Base-by-base conservation (phyloP, 2,888 invertebrate species). In the Eristalis intricaria region DNA sequence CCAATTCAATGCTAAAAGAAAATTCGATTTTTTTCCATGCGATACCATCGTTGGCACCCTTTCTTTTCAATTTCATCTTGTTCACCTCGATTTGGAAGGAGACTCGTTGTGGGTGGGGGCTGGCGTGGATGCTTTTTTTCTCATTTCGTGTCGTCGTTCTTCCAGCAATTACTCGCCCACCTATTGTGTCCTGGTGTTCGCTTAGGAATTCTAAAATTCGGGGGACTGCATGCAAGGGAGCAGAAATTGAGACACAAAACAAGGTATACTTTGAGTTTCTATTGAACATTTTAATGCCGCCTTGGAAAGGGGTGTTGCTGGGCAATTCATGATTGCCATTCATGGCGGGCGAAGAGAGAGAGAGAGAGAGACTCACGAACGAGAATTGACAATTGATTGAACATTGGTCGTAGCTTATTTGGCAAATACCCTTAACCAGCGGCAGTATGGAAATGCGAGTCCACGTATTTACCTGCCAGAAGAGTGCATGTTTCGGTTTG, bases 161-260 rank as follows among this genome's bases (percentile, higher is more conserved):
- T 69, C 4, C 13, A 70, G 63, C 78, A 78, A 78, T 78, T 78
- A 78, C 78, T 70, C 64, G 64, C 64, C 29, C 40, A 78, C 64
- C 78, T 63, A 56, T 78, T 78, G 50, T 70, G 38, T 29, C 56
- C 38, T 64, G 56, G 56, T 64, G 64, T 65, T 78, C 63, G 50
- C 35, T 56, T 22, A 32, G 64, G 58, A 65, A 78, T 70, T 50
- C 10, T 10, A 78, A 58, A 32, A 63, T 15, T 43, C n/a, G 63
- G 60, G 15, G 29, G 1, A 13, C 23, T n/a, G 56, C 13, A 32
- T 2, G 23, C 43, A 74, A 60, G 22, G 38, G 43, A 7, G 15
- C 11, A 22, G n/a, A 69, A 69, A 43, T 43, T 68, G 68, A 68
- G 40, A 77, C 35, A 50, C 68, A 23, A 71, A 61, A 15, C 70